Evolutionary conservation across 2,888 invertebrate species (phyloP).

Genomic region (Dexiosoma caninum): DNA sequence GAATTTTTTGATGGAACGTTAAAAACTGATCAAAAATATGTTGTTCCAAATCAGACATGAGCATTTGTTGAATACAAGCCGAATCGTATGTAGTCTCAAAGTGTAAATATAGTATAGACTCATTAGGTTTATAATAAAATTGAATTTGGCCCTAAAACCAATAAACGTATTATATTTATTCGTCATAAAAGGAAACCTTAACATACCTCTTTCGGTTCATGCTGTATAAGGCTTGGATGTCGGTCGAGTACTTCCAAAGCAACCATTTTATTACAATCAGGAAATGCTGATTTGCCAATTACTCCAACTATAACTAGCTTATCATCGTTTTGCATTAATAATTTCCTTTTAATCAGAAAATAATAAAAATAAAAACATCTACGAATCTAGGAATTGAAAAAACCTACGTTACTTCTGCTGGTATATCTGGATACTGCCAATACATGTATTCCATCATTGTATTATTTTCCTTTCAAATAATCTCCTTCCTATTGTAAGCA

Average conservation of each 20-base stretch:
- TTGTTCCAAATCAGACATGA: constrained; percentile 69
- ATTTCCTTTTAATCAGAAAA: constrained; percentile 64
- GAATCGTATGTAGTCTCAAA: constrained; percentile 77
- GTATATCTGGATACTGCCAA: constrained; percentile 72
- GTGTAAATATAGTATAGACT: constrained; percentile 79
- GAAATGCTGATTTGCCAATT: constrained; percentile 74
- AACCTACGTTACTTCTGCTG: constrained; percentile 69
- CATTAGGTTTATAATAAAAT: constrained; percentile 81
- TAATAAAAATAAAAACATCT: not conserved
- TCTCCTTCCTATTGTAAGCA: too few species aligned
- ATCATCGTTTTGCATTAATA: constrained; percentile 68
- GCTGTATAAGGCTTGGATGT: constrained; percentile 68
- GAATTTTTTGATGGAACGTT: constrained; percentile 72
- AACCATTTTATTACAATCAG: constrained; percentile 76
- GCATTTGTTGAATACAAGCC: constrained; percentile 69
- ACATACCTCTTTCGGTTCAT: constrained; percentile 68
- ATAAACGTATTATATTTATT: not conserved
- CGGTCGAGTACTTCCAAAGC: constrained; percentile 71
- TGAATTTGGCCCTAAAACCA: constrained; percentile 79
- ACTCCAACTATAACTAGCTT: constrained; percentile 75
- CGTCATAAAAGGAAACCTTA: not conserved
- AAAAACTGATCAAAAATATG: constrained; percentile 75
- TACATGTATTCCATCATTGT: constrained; percentile 68
- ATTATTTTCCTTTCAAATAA: too few species aligned
- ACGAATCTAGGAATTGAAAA: not conserved